Percentiles rank a stretch among this genome's conserved stretches.
Conservation (phyloP, 2,888 invertebrate genomes). For the Tetragnatha montana region DNA sequence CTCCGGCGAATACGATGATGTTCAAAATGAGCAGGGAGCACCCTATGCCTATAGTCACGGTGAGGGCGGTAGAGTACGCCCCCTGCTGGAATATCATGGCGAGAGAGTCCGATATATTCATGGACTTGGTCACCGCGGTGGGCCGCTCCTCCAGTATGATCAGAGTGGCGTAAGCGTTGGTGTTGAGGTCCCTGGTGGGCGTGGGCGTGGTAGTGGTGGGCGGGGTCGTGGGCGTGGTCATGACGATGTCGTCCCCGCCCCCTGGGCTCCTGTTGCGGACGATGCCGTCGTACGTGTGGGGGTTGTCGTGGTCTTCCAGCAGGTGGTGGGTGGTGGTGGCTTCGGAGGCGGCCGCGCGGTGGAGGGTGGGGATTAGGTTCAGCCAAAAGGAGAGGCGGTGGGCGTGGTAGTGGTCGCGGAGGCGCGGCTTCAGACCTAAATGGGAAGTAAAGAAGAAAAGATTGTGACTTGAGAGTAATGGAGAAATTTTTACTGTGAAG, state of each 20-base stretch:
- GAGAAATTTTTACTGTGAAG: no score
- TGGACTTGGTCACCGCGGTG: slow-evolving; percentile 75
- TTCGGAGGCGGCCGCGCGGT: slow-evolving; percentile 74
- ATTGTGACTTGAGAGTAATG: no score
- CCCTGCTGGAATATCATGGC: slow-evolving; percentile 70
- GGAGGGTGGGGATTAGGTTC: slow-evolving; percentile 91
- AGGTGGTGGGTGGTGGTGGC: slow-evolving; percentile 82
- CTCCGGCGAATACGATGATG: slow-evolving; percentile 93
- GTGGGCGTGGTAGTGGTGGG: slow-evolving; percentile 3
- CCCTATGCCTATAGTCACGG: slow-evolving; percentile 94
- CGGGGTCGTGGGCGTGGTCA: slow-evolving; percentile 16
- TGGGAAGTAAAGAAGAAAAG: neutral
- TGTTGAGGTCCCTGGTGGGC: slow-evolving; percentile 18
- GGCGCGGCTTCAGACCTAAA: slow-evolving; percentile 89
- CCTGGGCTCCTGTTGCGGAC: slow-evolving; percentile 79
- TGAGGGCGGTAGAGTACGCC: slow-evolving; percentile 89
- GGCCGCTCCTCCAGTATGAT: slow-evolving; percentile 58
- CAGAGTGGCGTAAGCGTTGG: slow-evolving; percentile 55
- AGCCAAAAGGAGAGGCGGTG: slow-evolving; percentile 97
- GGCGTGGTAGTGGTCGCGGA: slow-evolving; percentile 95
- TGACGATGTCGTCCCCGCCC: slow-evolving; percentile 9
- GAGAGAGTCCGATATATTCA: slow-evolving; percentile 67
- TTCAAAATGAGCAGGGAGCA: slow-evolving; percentile 92
- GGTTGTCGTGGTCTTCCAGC: slow-evolving; percentile 88
- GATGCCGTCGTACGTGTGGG: slow-evolving; percentile 90